phyloP scores from a whole-genome alignment of 2,797 vertebrate species.

The Rhinophrynus dorsalis region DNA sequence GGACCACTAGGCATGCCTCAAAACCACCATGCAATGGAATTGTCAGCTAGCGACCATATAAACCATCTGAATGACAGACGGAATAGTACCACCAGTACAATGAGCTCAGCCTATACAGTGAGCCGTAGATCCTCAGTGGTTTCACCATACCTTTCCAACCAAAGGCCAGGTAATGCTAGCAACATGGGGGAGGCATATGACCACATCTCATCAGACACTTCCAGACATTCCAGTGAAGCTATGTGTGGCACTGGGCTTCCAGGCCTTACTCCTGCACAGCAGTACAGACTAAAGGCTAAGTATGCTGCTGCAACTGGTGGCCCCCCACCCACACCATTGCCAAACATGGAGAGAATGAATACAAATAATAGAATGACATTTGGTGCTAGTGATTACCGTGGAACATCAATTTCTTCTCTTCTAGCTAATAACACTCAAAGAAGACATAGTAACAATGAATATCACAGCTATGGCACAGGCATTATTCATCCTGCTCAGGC shows the following conservation, averaged over 20 bases:
- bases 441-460: slow-evolving; percentile 76
- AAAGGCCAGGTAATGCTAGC: slow-evolving; percentile 76
- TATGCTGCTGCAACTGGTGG: slow-evolving; percentile 86
- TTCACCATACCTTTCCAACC: slow-evolving; percentile 81
- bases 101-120: slow-evolving; percentile 93
- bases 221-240: slow-evolving; percentile 68
- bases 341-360: slow-evolving; percentile 72
- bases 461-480: slow-evolving; percentile 77
- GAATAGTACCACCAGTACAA: slow-evolving; percentile 88
- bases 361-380: slow-evolving; percentile 58
- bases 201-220: slow-evolving; percentile 71
- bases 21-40: slow-evolving; percentile 76
- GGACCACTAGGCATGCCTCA: slow-evolving; percentile 70
- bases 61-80: slow-evolving; percentile 74
- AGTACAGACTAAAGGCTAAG: slow-evolving; percentile 88
- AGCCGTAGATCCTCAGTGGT: slow-evolving; percentile 90
- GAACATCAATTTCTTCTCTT: slow-evolving; percentile 67
- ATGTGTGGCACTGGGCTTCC: slow-evolving; percentile 69
- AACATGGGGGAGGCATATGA: slow-evolving; percentile 66
- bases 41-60: slow-evolving; percentile 71
- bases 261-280: slow-evolving; percentile 84
- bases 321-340: slow-evolving; percentile 82
- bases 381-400: slow-evolving; percentile 67
- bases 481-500: slow-evolving; percentile 73
- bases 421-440: slow-evolving; percentile 68